Conservation (phyloP, 2,113 vertebrate species). For the Drymodes brunneopygia region DNA sequence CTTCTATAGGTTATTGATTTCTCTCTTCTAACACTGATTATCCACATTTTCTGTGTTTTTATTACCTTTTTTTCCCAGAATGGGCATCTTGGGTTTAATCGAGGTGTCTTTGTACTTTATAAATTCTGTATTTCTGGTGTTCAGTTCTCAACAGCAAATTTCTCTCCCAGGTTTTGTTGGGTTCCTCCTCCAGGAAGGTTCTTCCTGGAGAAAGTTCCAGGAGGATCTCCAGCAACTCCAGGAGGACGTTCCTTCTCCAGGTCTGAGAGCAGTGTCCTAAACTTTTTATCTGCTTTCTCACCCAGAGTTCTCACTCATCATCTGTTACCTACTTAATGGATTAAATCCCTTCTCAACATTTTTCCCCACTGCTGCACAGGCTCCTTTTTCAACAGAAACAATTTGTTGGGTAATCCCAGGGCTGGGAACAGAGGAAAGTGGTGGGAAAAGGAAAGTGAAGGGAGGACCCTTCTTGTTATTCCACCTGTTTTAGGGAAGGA, state of each 20-base stretch:
- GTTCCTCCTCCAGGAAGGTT: not conserved
- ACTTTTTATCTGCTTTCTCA: not conserved
- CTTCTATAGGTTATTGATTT: not conserved
- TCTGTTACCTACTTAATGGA: not conserved
- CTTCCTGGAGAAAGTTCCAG: not conserved
- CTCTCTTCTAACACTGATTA: not conserved
- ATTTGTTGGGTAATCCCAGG: not conserved
- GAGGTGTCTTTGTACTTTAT: not conserved
- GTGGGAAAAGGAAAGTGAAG: not conserved
- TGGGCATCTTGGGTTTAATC: not conserved
- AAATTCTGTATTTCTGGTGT: not conserved
- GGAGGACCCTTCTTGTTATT: not conserved
- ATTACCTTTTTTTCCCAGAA: not conserved
- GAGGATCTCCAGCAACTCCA: not conserved
- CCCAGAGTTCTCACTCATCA: not conserved
- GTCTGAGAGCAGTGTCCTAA: not conserved
- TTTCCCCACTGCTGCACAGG: not conserved
- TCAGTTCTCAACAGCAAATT: not conserved
- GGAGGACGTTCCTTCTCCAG: not conserved
- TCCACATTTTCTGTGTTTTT: not conserved
- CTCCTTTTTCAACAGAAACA: not conserved
- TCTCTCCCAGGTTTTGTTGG: not conserved
- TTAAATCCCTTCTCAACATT: not conserved
- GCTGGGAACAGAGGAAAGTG: not conserved
- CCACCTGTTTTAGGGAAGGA: not conserved